Percentiles rank a stretch among this genome's conserved stretches.
phyloP scores from a whole-genome alignment of 1,140 invertebrate species.

The Drosophila gunungcola region DNA sequence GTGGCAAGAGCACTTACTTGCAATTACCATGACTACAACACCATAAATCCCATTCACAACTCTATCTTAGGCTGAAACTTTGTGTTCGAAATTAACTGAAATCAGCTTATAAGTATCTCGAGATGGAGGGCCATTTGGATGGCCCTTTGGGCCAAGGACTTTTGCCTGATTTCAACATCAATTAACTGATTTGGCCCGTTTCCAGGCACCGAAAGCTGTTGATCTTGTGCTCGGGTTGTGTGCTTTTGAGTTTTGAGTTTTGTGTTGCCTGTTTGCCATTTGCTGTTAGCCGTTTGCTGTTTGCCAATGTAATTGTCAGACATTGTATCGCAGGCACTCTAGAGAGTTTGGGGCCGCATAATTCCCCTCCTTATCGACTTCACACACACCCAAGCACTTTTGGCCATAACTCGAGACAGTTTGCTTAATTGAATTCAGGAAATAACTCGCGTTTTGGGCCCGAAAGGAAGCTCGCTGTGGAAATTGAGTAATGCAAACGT shows the following conservation, averaged over 20 bases:
- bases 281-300: conserved; percentile 5
- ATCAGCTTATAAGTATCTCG: conserved; percentile 10
- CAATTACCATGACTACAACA: neutral
- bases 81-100: conserved; percentile 6
- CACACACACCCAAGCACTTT: conserved; percentile 4
- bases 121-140: conserved; percentile 11
- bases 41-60: neutral
- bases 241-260: neutral
- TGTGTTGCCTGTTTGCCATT: neutral
- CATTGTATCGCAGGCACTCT: conserved; percentile 9
- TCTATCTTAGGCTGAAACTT: neutral
- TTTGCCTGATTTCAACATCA: conserved; percentile 30
- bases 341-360: conserved; percentile 17
- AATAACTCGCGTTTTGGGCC: conserved; percentile 45
- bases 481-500: conserved; percentile 78
- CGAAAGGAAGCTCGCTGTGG: conserved; percentile 24
- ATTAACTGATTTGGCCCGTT: conserved; percentile 44
- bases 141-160: neutral
- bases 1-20: neutral
- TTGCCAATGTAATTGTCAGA: conserved; percentile 25
- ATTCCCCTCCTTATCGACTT: conserved; percentile 15
- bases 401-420: conserved; percentile 60
- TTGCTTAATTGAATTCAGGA: conserved; percentile 77
- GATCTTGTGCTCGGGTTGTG: conserved; percentile 7
- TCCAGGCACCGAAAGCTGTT: conserved; percentile 24